Base-by-base conservation (phyloP, 2,113 vertebrate species). In the Empidonax alnorum region DNA sequence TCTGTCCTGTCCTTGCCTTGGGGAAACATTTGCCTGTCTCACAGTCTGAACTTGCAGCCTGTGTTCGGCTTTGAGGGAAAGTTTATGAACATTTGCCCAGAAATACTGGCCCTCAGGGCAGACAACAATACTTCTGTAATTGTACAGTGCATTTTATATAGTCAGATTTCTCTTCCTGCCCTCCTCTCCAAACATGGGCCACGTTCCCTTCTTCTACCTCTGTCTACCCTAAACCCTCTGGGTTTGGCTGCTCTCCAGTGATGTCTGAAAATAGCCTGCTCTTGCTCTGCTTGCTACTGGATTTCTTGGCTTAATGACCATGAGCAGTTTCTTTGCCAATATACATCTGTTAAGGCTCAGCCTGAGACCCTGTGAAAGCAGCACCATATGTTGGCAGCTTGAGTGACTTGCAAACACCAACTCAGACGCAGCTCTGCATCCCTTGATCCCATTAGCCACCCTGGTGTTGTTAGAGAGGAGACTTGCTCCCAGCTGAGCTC, bases 221-320 rank as follows among this genome's bases (percentile, higher is more conserved):
- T 85, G 24, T 68, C 63, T 77, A 27, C 55, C 79, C 82, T 89
- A 77, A 83, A 67, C 65, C 22, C 47, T 46, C 33, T 31, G 56
- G 17, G 13, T 72, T 83, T 96, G 94, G 79, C 90, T 21, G 24
- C 35, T 86, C 9, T 95, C 90, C 93, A 90, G 7, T 0, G 10
- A 10, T 6, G 4, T 52, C 87, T 81, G 53, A 94, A 94, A 95
- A 93, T 74, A 97, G 39, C 71, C 49, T 62, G 75, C 59, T 93
- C 73, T 41, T 90, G 20, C 55, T 63, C 65, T 77, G 56, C 82
- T 65, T 25, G 82, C 93, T 83, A 20, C 90, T 96, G 90, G 79
- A 27, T 94, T 91, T 77, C 75, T 91, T 91, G 90, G 87, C 87
- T 72, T 77, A 15, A 74, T 52, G 87, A n/a, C 87, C n/a, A 4